A percentile compares a stretch with the other conserved stretches of the same genome.
These are phyloP conservation scores for Cisticola juncidis DNA, from an alignment of 2,113 vertebrate genomes.

Conservation along the genomic window DNA sequence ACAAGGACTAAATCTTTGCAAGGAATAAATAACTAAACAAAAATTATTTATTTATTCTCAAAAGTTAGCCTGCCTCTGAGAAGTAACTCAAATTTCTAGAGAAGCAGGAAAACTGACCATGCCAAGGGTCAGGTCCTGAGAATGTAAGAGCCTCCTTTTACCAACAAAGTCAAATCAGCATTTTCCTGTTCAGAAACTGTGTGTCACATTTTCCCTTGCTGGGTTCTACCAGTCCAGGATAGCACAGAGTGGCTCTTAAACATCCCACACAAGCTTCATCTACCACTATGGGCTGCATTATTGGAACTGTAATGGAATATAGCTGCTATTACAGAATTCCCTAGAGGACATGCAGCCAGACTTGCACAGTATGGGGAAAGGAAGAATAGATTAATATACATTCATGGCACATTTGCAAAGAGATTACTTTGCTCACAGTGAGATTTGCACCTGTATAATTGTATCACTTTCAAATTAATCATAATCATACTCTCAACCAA, in stretches of 20 bases:
- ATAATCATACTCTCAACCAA: conserved; percentile 31
- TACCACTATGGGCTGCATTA: not conserved
- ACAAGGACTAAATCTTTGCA: not conserved
- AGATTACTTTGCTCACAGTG: conserved; percentile 15
- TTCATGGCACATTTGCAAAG: conserved; percentile 33
- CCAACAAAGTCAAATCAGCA: not conserved
- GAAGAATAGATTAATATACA: conserved; percentile 29
- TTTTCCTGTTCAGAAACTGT: not conserved
- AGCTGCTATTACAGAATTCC: not conserved
- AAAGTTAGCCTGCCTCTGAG: not conserved
- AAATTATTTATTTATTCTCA: not conserved
- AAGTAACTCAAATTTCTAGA: not conserved
- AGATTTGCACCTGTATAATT: conserved; percentile 53
- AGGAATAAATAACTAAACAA: not conserved
- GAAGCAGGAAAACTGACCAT: not conserved
- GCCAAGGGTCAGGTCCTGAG: not conserved
- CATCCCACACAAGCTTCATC: not conserved
- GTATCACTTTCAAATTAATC: conserved; percentile 60
- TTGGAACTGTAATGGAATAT: conserved; percentile 23
- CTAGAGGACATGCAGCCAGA: not conserved
- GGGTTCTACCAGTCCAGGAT: not conserved
- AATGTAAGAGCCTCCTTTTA: not conserved
- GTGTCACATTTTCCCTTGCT: not conserved
- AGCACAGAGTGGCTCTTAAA: not conserved
- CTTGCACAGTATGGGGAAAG: not conserved